phyloP scores from a whole-genome alignment of 1,140 invertebrate genomes.

The Probaryconus sp. region DNA sequence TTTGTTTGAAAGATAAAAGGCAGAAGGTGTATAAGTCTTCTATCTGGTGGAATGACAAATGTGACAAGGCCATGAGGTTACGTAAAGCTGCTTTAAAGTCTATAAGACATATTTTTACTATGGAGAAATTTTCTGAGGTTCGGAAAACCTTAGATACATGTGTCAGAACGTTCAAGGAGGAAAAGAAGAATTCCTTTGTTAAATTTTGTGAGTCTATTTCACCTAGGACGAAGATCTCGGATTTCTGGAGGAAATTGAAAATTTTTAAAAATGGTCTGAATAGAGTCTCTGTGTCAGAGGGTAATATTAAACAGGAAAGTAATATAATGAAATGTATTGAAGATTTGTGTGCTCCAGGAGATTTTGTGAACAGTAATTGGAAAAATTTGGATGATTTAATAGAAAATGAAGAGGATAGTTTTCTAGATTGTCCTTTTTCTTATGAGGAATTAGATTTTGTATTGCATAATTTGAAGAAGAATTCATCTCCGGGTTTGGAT shows the following conservation, averaged over 20 bases:
- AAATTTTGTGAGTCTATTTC: neutral
- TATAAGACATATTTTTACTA: neutral
- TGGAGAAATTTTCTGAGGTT: neutral
- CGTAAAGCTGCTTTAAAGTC: no score
- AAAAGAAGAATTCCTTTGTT: neutral
- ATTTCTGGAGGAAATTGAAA: conserved; percentile 3
- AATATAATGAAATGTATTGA: no score
- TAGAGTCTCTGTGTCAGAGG: neutral
- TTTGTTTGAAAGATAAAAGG: no score
- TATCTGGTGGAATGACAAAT: conserved; percentile 6
- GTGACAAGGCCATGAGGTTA: neutral
- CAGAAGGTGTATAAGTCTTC: no score
- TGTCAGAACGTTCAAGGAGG: neutral
- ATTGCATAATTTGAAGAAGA: neutral
- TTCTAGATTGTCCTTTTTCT: no score
- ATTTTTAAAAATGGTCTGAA: conserved; percentile 1
- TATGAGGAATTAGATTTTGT: neutral
- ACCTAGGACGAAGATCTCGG: neutral
- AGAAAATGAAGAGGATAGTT: no score
- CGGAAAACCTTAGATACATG: neutral
- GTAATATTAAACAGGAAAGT: neutral
- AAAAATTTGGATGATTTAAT: no score
- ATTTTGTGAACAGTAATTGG: no score
- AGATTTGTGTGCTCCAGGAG: no score
- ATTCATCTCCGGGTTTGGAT: conserved; percentile 30